Percentiles rank a stretch among this genome's conserved stretches.
phyloP scores from a whole-genome alignment of 1,140 invertebrate genomes.

The Drosophila pallidifrons region DNA sequence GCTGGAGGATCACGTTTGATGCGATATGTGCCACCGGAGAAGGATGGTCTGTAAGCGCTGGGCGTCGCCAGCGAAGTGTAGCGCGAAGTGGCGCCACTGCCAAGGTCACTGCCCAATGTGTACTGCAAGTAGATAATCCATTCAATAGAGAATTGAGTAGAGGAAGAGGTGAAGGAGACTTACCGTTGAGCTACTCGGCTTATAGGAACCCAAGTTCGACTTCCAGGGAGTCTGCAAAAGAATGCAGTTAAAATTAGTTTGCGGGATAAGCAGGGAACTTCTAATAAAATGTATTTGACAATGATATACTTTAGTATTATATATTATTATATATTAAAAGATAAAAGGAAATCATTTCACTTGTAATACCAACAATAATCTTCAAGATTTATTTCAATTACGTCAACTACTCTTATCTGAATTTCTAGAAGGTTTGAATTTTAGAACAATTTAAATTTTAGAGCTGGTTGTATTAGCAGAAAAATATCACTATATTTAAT shows the following conservation, averaged over 20 bases:
- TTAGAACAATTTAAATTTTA: no score
- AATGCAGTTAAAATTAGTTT: neutral
- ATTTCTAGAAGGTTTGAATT: no score
- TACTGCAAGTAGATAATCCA: slow-evolving; percentile 53
- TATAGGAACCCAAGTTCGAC: slow-evolving; percentile 70
- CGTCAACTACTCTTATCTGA: no score
- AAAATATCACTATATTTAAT: no score
- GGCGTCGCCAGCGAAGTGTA: slow-evolving; percentile 75
- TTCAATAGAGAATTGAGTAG: neutral
- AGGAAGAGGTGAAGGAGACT: neutral
- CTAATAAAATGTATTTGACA: neutral
- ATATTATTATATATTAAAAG: no score
- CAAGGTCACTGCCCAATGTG: slow-evolving; percentile 60
- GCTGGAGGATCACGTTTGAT: slow-evolving; percentile 69
- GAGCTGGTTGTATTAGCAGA: no score
- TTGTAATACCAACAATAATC: no score
- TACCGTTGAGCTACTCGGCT: slow-evolving; percentile 65
- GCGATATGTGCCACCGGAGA: slow-evolving; percentile 82
- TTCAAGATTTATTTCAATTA: no score
- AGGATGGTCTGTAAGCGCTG: slow-evolving; percentile 78
- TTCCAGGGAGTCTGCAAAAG: slow-evolving; percentile 75
- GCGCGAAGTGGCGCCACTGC: slow-evolving; percentile 53
- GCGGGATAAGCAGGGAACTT: neutral
- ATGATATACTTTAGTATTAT: neutral
- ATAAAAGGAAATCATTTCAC: no score